Evolutionary conservation across 2,888 invertebrate genomes (phyloP).

Genomic region (Drosophila neonasuta): DNA sequence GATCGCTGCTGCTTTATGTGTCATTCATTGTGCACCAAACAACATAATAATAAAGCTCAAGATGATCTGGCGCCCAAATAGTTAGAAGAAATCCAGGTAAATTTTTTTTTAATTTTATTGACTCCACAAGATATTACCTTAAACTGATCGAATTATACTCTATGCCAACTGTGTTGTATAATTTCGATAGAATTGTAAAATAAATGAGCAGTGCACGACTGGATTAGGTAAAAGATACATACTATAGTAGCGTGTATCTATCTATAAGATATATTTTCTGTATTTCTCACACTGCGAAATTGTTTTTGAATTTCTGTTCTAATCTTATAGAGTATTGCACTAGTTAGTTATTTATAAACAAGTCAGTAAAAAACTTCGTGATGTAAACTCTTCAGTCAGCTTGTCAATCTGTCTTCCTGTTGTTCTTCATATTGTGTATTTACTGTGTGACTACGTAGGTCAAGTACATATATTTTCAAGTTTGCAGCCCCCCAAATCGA

Average conservation of each 20-base stretch:
- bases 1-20: constrained; percentile 61
- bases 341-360: background rate
- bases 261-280: background rate
- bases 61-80: constrained; percentile 55
- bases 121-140: no score
- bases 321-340: background rate
- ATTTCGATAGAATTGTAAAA: background rate
- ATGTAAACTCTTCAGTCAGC: background rate
- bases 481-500: constrained; percentile 11
- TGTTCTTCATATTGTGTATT: constrained; percentile 6
- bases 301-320: no score
- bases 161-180: background rate
- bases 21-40: constrained; percentile 58
- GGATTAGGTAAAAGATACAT: background rate
- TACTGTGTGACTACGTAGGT: constrained; percentile 13
- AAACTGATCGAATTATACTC: background rate
- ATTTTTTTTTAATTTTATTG: no score
- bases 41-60: constrained; percentile 50
- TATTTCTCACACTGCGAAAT: background rate
- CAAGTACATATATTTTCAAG: constrained; percentile 25
- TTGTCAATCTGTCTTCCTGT: background rate
- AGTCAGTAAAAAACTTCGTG: background rate
- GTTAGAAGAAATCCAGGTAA: constrained; percentile 22
- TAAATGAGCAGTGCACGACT: background rate
- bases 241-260: background rate